Base-by-base conservation (phyloP, 2,113 vertebrate species). In the Corythornis cristatus region DNA sequence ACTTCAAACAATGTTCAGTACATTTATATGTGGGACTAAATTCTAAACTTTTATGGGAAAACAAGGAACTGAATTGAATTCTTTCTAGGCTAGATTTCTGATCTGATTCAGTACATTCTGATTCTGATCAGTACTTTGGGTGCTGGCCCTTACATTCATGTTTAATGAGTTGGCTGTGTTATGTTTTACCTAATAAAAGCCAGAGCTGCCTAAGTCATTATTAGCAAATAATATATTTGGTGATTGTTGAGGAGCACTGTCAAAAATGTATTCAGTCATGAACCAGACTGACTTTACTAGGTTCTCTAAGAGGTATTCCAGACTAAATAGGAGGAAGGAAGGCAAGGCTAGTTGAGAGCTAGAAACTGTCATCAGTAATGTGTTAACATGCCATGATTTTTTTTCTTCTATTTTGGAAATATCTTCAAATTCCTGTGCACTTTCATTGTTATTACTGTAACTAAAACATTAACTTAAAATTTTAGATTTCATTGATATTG, bases 391-490 rank as follows among this genome's bases (percentile, higher is more conserved):
- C 25, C 11, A 11, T 31, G 4, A 8, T 76, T 91, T 92, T 85
- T 40, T 72, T 87, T 83, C 11, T 91, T 86, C 54, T 87, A 6
- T 43, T 93, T 85, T 62, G 33, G 33, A 91, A 91, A 58, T 51
- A 17, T 53, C 20, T 83, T 85, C 42, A 77, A 71, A 88, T 83
- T 93, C 56, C 64, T 86, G 28, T 62, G 18, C 15, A 66, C 71
- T 93, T 82, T 75, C 28, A 12, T 25, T 73, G 33, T 70, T 93
- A 67, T 79, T 89, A 68, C 54, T 76, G 33, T 87, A 93, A 83
- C 66, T 83, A 91, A 89, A 93, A 57, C 20, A 73, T 84, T 89
- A 93, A 26, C 60, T 73, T 51, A 76, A 89, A 51, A 66, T 93
- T 94, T 86, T 77, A 64, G 67, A 71, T 86, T 89, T 83, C 64